Percentiles rank a stretch among this genome's conserved stretches.
phyloP scores from a whole-genome alignment of 2,797 vertebrate genomes.

The Anolis apletophallus region DNA sequence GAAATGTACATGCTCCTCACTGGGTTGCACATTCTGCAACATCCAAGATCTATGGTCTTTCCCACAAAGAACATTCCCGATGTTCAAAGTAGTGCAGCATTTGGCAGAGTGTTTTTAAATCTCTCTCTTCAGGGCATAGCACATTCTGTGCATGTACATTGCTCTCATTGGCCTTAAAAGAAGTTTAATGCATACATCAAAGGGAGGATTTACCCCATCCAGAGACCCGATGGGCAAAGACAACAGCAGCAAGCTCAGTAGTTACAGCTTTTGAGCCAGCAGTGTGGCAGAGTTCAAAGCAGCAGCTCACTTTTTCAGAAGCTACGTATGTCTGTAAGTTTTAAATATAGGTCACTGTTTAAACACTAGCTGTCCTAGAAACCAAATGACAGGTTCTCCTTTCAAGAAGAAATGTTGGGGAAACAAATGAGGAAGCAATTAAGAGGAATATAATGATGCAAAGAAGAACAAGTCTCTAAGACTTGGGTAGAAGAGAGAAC shows the following conservation, averaged over 20 bases:
- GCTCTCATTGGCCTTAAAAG: constrained; percentile 73
- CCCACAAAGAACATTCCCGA: constrained; percentile 51
- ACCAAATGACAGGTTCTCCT: constrained; percentile 18
- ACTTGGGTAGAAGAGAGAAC: neutral
- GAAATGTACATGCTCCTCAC: constrained; percentile 60
- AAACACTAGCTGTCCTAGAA: constrained; percentile 23
- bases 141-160: constrained; percentile 71
- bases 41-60: constrained; percentile 65
- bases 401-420: constrained; percentile 1
- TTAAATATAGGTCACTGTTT: constrained; percentile 53
- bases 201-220: constrained; percentile 72
- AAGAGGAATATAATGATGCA: neutral
- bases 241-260: constrained; percentile 66
- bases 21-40: constrained; percentile 59
- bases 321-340: neutral
- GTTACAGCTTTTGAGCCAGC: constrained; percentile 47
- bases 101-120: constrained; percentile 63
- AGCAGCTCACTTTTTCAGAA: constrained; percentile 55
- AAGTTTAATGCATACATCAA: constrained; percentile 76
- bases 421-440: neutral
- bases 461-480: neutral
- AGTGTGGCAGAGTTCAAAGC: constrained; percentile 45
- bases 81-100: constrained; percentile 69
- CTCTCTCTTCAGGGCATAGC: constrained; percentile 65
- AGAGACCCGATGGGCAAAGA: constrained; percentile 72